Percentiles rank a stretch among this genome's conserved stretches.
Evolutionary conservation across 2,888 invertebrate species (phyloP).

Genomic region (Watsonalla cultraria): DNA sequence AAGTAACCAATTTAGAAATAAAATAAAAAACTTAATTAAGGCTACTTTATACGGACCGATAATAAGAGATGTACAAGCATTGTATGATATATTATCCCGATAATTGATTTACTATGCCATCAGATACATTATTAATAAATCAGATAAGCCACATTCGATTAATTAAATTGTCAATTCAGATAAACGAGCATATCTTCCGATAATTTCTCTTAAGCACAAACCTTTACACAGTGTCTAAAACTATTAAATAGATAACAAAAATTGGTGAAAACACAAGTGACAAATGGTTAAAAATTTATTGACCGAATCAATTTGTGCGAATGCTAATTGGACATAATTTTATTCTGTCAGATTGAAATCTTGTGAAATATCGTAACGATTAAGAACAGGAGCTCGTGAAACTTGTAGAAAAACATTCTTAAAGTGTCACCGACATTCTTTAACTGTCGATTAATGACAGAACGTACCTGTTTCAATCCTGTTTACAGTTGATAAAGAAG

Average conservation of each 20-base stretch:
- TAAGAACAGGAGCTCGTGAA: slow-evolving; percentile 6
- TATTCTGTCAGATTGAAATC: not conserved
- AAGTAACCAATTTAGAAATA: too few relatives aligned
- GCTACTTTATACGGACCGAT: too few relatives aligned
- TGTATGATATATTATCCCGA: too few relatives aligned
- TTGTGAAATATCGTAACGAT: not conserved
- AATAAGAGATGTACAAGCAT: too few relatives aligned
- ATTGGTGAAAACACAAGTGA: not conserved
- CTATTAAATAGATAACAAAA: not conserved
- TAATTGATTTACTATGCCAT: too few relatives aligned
- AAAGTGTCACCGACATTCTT: slow-evolving; percentile 22
- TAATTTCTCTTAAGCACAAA: not conserved
- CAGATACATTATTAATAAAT: too few relatives aligned
- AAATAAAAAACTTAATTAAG: too few relatives aligned
- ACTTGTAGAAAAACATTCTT: slow-evolving; percentile 1
- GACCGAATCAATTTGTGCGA: not conserved
- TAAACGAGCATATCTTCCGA: not conserved
- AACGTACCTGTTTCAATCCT: not conserved
- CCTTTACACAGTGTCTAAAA: not conserved
- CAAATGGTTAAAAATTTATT: not conserved
- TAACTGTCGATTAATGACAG: not conserved
- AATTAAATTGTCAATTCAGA: too few relatives aligned
- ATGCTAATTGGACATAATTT: slow-evolving; percentile 1
- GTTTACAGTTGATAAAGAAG: too few relatives aligned
- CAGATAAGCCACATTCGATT: not conserved